Evolutionary conservation across 2,797 vertebrate species (phyloP).

Genomic region (Sebastes vulpes): DNA sequence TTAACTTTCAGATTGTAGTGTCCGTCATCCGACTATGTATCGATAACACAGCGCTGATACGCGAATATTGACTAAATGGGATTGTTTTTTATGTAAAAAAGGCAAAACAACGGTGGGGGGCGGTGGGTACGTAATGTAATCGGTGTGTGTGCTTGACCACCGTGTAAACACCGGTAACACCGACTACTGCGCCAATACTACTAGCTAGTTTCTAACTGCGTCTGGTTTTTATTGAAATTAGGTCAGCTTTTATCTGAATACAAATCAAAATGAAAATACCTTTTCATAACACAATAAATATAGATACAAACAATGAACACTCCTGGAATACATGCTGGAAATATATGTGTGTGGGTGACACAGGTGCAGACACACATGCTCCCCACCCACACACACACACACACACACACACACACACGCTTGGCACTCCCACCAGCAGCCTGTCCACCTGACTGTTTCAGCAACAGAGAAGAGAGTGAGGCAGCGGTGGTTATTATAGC

Average conservation of each 20-base stretch:
- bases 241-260: neutral
- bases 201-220: neutral
- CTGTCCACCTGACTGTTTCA: constrained; percentile 39
- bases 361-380: constrained; percentile 31
- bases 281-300: neutral
- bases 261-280: neutral
- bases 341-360: constrained; percentile 3
- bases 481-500: constrained; percentile 61
- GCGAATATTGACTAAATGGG: no score
- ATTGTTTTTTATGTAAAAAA: no score
- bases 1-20: no score
- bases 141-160: no score
- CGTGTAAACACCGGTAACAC: no score
- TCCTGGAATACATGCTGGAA: neutral
- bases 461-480: constrained; percentile 19
- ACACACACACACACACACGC: constrained; percentile 23
- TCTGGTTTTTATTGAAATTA: neutral
- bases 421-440: constrained; percentile 19
- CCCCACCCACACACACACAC: constrained; percentile 14
- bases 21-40: no score
- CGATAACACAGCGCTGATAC: no score
- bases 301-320: neutral
- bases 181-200: neutral
- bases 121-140: no score
- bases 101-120: no score